Evolutionary conservation across 2,113 vertebrate species (phyloP).

Genomic region (Cynocephalus volans): DNA sequence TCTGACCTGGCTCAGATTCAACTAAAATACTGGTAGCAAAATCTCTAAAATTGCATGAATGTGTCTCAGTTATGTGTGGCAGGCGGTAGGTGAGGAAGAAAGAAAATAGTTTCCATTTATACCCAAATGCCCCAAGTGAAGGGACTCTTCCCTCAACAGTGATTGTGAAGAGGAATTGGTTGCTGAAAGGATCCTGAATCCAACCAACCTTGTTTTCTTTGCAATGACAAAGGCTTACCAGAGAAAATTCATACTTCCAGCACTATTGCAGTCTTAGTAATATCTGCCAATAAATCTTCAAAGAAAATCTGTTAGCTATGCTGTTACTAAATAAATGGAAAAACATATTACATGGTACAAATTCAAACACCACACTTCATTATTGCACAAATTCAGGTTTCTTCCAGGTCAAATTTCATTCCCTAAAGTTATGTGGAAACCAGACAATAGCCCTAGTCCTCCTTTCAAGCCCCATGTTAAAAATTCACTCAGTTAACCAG

Average conservation of each 20-base stretch:
- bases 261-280: slow-evolving; percentile 88
- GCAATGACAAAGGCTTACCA: slow-evolving; percentile 85
- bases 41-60: not conserved
- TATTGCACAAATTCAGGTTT: slow-evolving; percentile 31
- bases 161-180: slow-evolving; percentile 84
- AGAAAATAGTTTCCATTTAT: slow-evolving; percentile 14
- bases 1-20: slow-evolving; percentile 43
- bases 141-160: slow-evolving; percentile 80
- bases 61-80: not conserved
- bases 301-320: slow-evolving; percentile 87
- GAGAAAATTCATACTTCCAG: slow-evolving; percentile 87
- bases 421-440: not conserved
- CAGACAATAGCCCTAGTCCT: not conserved
- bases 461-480: not conserved
- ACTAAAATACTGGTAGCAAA: not conserved
- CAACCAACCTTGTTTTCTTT: slow-evolving; percentile 86
- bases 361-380: slow-evolving; percentile 50
- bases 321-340: slow-evolving; percentile 88
- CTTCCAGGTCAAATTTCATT: slow-evolving; percentile 21
- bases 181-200: slow-evolving; percentile 87
- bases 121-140: slow-evolving; percentile 22
- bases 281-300: slow-evolving; percentile 90
- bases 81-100: not conserved
- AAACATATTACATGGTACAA: slow-evolving; percentile 79
- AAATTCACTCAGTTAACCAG: not conserved